Conservation (phyloP, 2,113 vertebrate species). For the Bombycilla garrulus region DNA sequence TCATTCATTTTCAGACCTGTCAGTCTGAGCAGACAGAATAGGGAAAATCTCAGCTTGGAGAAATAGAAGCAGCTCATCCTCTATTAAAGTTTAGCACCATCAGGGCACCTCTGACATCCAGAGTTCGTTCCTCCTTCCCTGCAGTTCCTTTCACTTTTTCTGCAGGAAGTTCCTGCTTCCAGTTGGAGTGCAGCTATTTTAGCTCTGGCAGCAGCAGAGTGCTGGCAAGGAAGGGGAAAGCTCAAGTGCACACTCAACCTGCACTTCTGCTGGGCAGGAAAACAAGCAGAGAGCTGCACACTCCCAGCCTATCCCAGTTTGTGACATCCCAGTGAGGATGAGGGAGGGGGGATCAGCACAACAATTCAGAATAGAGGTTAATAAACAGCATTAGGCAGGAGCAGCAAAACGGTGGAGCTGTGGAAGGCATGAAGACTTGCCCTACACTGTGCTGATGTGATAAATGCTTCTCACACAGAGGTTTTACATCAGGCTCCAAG, state of each 20-base stretch:
- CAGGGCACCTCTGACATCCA: slow-evolving; percentile 6
- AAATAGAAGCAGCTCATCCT: slow-evolving; percentile 1
- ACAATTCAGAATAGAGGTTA: background rate
- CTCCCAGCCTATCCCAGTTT: background rate
- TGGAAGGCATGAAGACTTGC: background rate
- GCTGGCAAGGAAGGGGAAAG: background rate
- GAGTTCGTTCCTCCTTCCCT: background rate
- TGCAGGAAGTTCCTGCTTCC: background rate
- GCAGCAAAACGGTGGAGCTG: background rate
- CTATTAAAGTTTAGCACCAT: background rate
- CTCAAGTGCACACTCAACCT: background rate
- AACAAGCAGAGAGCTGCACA: background rate
- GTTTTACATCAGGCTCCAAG: background rate
- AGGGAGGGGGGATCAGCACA: background rate
- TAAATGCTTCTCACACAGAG: background rate
- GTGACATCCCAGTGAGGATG: background rate
- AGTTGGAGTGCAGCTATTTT: background rate
- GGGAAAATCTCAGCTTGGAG: slow-evolving; percentile 5
- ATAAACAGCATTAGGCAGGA: background rate
- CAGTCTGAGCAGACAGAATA: slow-evolving; percentile 28
- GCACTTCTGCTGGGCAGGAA: background rate
- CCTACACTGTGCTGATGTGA: background rate
- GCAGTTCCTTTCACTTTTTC: background rate
- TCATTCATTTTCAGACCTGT: slow-evolving; percentile 65
- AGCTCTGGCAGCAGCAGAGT: background rate